phyloP scores from a whole-genome alignment of 1,140 invertebrate species.

The Drosophila truncata region DNA sequence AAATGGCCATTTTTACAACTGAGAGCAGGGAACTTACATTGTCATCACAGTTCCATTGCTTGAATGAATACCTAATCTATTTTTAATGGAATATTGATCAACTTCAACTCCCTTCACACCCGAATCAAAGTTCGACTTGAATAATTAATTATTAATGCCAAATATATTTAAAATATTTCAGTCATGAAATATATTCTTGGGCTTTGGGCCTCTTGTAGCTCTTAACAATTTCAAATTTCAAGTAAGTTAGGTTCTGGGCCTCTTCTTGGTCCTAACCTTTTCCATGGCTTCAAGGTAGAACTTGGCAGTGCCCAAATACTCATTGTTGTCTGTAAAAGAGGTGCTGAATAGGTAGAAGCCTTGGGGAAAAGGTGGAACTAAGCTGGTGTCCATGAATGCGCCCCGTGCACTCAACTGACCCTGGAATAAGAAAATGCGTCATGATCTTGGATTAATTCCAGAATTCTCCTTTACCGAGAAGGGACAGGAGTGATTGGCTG shows the following conservation, averaged over 20 bases:
- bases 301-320: conserved; percentile 9
- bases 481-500: conserved; percentile 52
- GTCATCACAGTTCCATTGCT: neutral
- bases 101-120: neutral
- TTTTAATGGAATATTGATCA: neutral
- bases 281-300: conserved; percentile 25
- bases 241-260: neutral
- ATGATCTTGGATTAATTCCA: no score
- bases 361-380: no score
- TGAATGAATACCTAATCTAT: neutral
- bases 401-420: no score
- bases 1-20: neutral
- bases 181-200: neutral
- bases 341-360: conserved; percentile 22
- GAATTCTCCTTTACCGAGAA: no score
- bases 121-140: neutral
- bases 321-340: conserved; percentile 1
- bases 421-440: no score
- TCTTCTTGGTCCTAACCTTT: conserved; percentile 10
- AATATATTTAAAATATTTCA: neutral
- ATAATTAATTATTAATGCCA: neutral
- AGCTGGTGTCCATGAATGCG: no score
- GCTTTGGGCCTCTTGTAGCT: neutral
- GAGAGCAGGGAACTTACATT: neutral
- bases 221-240: no score